Evolutionary conservation across 2,888 invertebrate genomes (phyloP).

Genomic region (Cynaeus angustus): DNA sequence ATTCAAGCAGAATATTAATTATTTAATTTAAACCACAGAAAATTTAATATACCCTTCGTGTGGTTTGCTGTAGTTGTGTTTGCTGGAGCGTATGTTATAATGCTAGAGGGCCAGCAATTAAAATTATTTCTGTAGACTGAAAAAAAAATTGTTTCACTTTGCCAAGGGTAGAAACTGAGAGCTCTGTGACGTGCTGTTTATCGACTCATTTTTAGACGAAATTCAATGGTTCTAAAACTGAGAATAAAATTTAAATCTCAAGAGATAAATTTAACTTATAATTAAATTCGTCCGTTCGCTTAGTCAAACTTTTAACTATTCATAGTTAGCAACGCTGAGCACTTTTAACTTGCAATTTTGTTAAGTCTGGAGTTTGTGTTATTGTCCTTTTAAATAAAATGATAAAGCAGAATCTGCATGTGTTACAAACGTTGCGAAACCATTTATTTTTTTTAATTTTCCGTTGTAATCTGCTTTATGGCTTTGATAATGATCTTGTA

Average conservation of each 20-base stretch:
- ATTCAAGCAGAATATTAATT: constrained; percentile 24
- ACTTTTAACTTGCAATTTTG: not conserved
- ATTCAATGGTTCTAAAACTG: not conserved
- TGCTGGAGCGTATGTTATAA: constrained; percentile 12
- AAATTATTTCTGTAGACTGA: not conserved
- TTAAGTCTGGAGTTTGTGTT: too few relatives aligned
- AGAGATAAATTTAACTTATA: not conserved
- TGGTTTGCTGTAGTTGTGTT: constrained; percentile 11
- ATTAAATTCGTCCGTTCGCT: not conserved
- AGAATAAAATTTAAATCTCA: not conserved
- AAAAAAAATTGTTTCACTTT: not conserved
- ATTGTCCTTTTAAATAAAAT: too few relatives aligned
- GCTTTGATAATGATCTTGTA: too few relatives aligned
- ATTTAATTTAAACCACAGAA: constrained; percentile 29
- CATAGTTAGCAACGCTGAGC: not conserved
- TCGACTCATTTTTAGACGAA: not conserved
- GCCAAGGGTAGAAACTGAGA: not conserved
- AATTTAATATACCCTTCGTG: constrained; percentile 28
- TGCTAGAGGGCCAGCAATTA: constrained; percentile 10
- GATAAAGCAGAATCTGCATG: too few relatives aligned
- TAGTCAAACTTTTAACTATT: not conserved
- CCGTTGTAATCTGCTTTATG: too few relatives aligned
- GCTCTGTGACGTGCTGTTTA: not conserved
- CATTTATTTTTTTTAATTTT: too few relatives aligned
- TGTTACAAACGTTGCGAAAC: too few relatives aligned